phyloP scores from a whole-genome alignment of 2,797 vertebrate genomes.

The Gymnoscopelus braueri region DNA sequence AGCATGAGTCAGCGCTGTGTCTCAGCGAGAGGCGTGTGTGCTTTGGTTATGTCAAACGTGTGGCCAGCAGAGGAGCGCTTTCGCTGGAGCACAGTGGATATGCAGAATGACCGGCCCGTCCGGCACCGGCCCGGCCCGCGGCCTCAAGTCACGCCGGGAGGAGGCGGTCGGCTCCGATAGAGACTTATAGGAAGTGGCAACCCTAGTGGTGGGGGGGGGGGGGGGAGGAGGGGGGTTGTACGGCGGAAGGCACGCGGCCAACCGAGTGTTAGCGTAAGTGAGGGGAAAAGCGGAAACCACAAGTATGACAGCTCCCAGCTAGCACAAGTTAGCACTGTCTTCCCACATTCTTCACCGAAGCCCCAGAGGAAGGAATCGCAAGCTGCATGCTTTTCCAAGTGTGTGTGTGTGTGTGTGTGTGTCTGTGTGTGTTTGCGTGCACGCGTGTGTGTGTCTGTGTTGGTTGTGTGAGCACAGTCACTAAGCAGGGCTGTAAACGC shows the following conservation, averaged over 20 bases:
- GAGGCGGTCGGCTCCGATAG: no score
- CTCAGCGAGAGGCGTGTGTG: neutral
- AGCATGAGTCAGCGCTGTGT: no score
- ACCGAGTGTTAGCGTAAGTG: constrained; percentile 33
- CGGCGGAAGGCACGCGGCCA: constrained; percentile 11
- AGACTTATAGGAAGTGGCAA: no score
- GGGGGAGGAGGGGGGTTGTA: no score
- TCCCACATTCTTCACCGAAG: constrained; percentile 57
- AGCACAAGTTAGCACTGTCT: constrained; percentile 47
- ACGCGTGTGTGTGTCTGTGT: constrained; percentile 41
- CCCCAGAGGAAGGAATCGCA: constrained; percentile 42
- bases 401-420: constrained; percentile 31
- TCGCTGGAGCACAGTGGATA: constrained; percentile 6
- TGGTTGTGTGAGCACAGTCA: constrained; percentile 27
- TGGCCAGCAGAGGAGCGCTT: constrained; percentile 14
- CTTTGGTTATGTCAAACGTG: constrained; percentile 9
- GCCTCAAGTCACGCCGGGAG: no score
- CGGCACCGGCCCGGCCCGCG: no score
- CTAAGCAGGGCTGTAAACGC: constrained; percentile 59
- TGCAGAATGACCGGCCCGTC: no score
- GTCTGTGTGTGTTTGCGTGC: constrained; percentile 24
- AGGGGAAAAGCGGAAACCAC: constrained; percentile 37
- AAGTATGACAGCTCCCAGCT: constrained; percentile 50
- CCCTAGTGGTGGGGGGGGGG: no score
- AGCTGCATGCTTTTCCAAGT: constrained; percentile 34